Percentiles rank a stretch among this genome's conserved stretches.
phyloP scores from a whole-genome alignment of 2,888 invertebrate species.

The Dastarcus helophoroides region DNA sequence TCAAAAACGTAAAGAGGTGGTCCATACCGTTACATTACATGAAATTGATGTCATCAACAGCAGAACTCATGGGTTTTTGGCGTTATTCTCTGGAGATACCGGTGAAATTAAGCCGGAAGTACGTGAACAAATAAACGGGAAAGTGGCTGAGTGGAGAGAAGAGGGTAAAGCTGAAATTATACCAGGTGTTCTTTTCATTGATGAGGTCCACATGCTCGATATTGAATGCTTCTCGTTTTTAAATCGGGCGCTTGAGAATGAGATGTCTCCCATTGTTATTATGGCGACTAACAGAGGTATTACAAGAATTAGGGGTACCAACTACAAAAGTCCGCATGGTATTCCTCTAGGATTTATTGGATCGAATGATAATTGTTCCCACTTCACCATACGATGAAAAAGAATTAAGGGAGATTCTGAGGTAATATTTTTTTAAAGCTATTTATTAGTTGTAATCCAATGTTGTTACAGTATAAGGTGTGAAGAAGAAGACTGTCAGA shows the following conservation, averaged over 20 bases:
- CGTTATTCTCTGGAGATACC: conserved; percentile 95
- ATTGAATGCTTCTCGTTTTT: conserved; percentile 98
- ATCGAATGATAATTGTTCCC: conserved; percentile 89
- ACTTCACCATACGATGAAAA: conserved; percentile 80
- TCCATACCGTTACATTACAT: conserved; percentile 96
- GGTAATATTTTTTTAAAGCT: too few species aligned
- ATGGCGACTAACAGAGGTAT: conserved; percentile 98
- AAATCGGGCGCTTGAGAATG: conserved; percentile 92
- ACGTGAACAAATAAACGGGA: conserved; percentile 93
- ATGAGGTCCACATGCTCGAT: conserved; percentile 98
- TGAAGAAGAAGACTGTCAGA: conserved; percentile 96
- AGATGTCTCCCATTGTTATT: conserved; percentile 94
- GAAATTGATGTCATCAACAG: conserved; percentile 99
- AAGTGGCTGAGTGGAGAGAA: conserved; percentile 92
- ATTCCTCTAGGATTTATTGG: conserved; percentile 93
- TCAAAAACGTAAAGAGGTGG: conserved; percentile 94
- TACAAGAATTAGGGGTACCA: conserved; percentile 89
- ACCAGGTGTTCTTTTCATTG: conserved; percentile 93
- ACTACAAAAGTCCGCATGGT: conserved; percentile 90
- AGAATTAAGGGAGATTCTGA: conserved; percentile 84
- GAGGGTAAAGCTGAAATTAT: conserved; percentile 99
- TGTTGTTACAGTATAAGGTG: conserved; percentile 48
- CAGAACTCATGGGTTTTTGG: conserved; percentile 93
- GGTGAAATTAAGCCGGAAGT: conserved; percentile 98
- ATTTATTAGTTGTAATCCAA: conserved; percentile 5